phyloP scores from a whole-genome alignment of 1,140 invertebrate species.

The Trichoplusia ni region DNA sequence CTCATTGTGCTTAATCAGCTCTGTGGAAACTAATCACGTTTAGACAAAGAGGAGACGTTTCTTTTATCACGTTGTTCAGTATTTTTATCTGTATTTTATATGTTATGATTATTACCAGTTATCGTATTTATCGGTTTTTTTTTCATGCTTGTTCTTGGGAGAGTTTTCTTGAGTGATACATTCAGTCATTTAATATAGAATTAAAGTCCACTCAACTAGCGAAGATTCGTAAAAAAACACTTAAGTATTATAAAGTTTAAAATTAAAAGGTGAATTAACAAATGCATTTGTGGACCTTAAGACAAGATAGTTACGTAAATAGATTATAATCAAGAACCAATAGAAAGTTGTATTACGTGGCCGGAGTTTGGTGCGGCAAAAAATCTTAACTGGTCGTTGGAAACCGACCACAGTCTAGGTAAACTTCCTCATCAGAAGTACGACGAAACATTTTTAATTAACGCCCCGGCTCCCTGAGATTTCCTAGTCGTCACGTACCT shows the following conservation, averaged over 20 bases:
- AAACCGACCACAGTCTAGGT: neutral
- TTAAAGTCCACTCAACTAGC: no score
- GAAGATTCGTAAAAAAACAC: no score
- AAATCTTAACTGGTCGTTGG: neutral
- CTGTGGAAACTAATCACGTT: slow-evolving; percentile 12
- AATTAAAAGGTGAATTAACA: no score
- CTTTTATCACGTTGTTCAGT: no score
- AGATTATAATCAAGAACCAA: slow-evolving; percentile 16
- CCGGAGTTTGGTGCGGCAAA: neutral
- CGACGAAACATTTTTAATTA: slow-evolving; percentile 23
- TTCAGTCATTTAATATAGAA: no score
- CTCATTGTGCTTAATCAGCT: slow-evolving; percentile 11
- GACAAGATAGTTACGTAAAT: slow-evolving; percentile 6
- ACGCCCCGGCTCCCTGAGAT: slow-evolving; percentile 8
- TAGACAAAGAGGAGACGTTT: slow-evolving; percentile 10
- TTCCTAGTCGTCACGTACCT: neutral
- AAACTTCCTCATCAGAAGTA: neutral
- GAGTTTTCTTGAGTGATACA: no score
- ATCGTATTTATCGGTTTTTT: no score
- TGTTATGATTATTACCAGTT: no score
- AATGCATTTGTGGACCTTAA: no score
- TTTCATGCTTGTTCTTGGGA: no score
- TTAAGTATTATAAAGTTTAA: no score
- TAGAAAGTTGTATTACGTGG: slow-evolving; percentile 17
- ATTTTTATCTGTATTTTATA: no score